Evolutionary conservation across 2,797 vertebrate genomes (phyloP), one percentile per base, ranked within the genome.

Genomic region (Sebastes jordani): DNA sequence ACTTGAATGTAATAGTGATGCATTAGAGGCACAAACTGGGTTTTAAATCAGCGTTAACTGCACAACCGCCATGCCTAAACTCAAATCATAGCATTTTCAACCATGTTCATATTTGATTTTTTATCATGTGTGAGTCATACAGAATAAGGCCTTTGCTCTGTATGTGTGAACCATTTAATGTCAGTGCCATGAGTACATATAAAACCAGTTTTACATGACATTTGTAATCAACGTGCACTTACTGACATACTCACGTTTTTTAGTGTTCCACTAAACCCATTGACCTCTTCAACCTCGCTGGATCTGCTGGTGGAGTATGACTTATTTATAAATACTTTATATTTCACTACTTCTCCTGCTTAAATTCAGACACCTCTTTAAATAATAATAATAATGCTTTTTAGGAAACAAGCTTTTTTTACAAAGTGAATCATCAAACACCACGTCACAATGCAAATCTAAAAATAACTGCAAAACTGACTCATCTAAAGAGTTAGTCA

Each of bases 271-370:
- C 81, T 82, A 82, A 89, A 85, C 78, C 85, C 81, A 77, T 66
- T 74, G 81, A 82, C 75, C 80, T 86, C 78, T 82, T 83, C 79
- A 64, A n/a, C 74, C 84, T 89, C 79, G 79, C 80, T 80, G 87
- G 82, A 85, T 65, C 84, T 64, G 75, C 86, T 78, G 80, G 75
- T 85, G 82, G 80, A 76, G 86, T 83, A 78, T 80, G 87, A 85
- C 69, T 61, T 52, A 68, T 87, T 86, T 83, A 71, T 82, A 65
- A 80, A 75, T 86, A 68, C 60, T 78, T 71, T 60, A 60, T 66
- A 49, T 66, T 59, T 68, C 38, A 67, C 78, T 30, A 67, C 54
- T 23, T 46, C 60, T 16, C 36, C 65, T 10, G 14, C 36, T 66
- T 72, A 8, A 71, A 58, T 13, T 54, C 74, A 71, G 58, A 46